Evolutionary conservation across 1,140 invertebrate genomes (phyloP).

Genomic region (Calycopis cecrops): DNA sequence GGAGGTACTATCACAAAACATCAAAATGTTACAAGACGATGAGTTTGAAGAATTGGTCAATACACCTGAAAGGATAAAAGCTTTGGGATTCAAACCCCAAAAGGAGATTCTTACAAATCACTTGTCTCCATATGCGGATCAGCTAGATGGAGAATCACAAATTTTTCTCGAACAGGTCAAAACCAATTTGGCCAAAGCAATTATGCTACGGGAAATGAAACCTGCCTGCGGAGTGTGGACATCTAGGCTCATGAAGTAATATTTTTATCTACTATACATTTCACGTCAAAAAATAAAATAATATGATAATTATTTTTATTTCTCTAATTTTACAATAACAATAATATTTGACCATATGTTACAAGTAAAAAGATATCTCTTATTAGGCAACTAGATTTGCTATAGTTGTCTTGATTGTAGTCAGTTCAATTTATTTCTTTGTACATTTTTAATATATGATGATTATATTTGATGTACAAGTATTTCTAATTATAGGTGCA

Average conservation of each 20-base stretch:
- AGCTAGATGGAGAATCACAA: slow-evolving; percentile 80
- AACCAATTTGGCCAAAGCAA: slow-evolving; percentile 79
- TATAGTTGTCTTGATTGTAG: no score
- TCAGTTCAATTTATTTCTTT: no score
- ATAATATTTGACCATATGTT: no score
- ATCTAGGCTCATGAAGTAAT: slow-evolving; percentile 79
- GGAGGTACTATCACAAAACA: slow-evolving; percentile 10
- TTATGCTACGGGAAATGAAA: slow-evolving; percentile 81
- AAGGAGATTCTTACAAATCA: slow-evolving; percentile 81
- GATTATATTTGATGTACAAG: no score
- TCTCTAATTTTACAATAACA: background rate
- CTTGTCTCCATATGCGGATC: slow-evolving; percentile 79
- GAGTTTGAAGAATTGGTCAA: slow-evolving; percentile 46
- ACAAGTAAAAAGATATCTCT: no score
- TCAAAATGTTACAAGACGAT: slow-evolving; percentile 60
- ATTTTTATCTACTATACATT: slow-evolving; percentile 23
- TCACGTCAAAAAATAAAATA: background rate
- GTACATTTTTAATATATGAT: no score
- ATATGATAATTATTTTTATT: background rate
- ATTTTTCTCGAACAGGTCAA: slow-evolving; percentile 79
- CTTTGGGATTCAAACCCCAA: slow-evolving; percentile 74
- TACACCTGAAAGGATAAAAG: slow-evolving; percentile 44
- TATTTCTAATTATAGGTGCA: background rate
- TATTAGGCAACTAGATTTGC: no score
- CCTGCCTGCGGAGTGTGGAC: slow-evolving; percentile 80